A percentile compares a stretch with the other conserved stretches of the same genome.
These are phyloP conservation scores for Austrofundulus limnaeus DNA, from an alignment of 2,113 vertebrate genomes.

Conservation along the genomic window DNA sequence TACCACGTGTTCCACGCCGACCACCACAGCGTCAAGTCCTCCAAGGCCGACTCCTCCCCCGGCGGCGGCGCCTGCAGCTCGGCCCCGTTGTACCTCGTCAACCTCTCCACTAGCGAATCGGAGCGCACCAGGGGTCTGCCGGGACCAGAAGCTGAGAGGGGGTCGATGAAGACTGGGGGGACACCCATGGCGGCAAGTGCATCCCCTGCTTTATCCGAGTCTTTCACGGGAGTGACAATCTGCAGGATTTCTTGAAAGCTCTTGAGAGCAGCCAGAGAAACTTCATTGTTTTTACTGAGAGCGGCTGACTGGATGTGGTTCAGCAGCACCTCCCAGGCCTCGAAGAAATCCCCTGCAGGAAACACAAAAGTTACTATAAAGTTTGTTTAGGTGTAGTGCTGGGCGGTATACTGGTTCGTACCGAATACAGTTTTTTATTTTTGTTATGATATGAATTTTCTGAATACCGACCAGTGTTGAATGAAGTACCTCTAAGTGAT, in stretches of 20 bases:
- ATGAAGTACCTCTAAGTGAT: too few species aligned
- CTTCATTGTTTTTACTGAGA: slow-evolving; percentile 98
- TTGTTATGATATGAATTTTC: too few species aligned
- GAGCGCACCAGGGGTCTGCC: slow-evolving; percentile 88
- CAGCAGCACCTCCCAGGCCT: slow-evolving; percentile 96
- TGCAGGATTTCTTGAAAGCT: slow-evolving; percentile 99
- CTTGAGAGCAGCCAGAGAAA: slow-evolving; percentile 95
- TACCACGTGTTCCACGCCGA: slow-evolving; percentile 98
- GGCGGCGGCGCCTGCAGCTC: slow-evolving; percentile 74
- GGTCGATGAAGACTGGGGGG: slow-evolving; percentile 83
- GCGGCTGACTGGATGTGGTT: slow-evolving; percentile 98
- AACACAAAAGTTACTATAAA: slow-evolving; percentile 17
- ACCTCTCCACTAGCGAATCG: slow-evolving; percentile 89
- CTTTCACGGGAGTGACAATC: slow-evolving; percentile 91
- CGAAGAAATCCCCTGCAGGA: slow-evolving; percentile 90
- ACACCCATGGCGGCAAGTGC: slow-evolving; percentile 85
- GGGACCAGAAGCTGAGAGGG: slow-evolving; percentile 83
- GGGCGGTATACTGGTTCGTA: too few species aligned
- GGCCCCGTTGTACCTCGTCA: slow-evolving; percentile 80
- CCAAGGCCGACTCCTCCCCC: slow-evolving; percentile 86
- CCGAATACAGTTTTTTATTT: too few species aligned
- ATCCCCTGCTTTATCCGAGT: slow-evolving; percentile 85
- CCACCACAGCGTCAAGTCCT: slow-evolving; percentile 96
- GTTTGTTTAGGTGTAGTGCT: too few species aligned
- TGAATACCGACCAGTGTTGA: too few species aligned